phyloP scores from a whole-genome alignment of 2,888 invertebrate genomes.

The Fragum sueziense region DNA sequence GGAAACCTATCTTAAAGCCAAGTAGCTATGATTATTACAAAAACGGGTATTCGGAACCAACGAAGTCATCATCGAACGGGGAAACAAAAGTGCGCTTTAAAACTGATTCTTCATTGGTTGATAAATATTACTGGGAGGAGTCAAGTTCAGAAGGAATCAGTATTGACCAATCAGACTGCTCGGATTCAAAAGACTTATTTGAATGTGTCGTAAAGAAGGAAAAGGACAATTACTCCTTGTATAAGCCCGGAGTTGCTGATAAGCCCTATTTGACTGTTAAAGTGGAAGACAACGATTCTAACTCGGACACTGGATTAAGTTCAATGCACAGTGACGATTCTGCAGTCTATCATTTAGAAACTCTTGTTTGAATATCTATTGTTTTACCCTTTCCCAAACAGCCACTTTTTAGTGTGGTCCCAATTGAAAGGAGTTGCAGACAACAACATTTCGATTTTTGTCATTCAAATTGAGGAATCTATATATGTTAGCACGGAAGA shows the following conservation, averaged over 20 bases:
- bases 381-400: too few relatives aligned
- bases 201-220: constrained; percentile 30
- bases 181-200: constrained; percentile 57
- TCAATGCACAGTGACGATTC: constrained; percentile 83
- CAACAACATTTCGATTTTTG: too few relatives aligned
- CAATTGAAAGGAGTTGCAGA: too few relatives aligned
- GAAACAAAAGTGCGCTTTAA: constrained; percentile 61
- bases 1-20: constrained; percentile 58
- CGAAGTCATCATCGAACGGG: constrained; percentile 33
- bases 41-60: constrained; percentile 38
- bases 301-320: constrained; percentile 84
- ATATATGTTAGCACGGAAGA: too few relatives aligned
- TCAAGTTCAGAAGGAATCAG: constrained; percentile 62
- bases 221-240: constrained; percentile 32
- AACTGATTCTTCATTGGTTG: constrained; percentile 51
- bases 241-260: constrained; percentile 47
- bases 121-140: constrained; percentile 62
- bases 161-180: constrained; percentile 62
- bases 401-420: too few relatives aligned
- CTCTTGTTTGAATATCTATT: too few relatives aligned
- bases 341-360: constrained; percentile 69
- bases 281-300: constrained; percentile 82
- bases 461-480: too few relatives aligned
- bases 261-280: constrained; percentile 59
- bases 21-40: constrained; percentile 27